Base-by-base conservation (phyloP, 1,140 invertebrate genomes). In the Cyphomyrmex costatus region DNA sequence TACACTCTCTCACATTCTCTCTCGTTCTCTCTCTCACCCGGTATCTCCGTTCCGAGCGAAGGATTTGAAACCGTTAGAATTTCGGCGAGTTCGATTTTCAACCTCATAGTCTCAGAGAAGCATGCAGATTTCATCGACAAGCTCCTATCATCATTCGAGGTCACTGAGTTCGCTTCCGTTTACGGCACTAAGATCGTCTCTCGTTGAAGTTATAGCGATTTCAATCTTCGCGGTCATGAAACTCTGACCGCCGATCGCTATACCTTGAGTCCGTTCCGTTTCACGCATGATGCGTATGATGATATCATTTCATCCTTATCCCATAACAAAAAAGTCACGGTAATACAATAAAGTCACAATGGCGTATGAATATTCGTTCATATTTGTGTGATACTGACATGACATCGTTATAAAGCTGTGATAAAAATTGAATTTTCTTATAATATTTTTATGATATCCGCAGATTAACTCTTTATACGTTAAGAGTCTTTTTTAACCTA, bases 141-240 rank as follows among this genome's bases (percentile, higher is more conserved):
- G 33, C n/a, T 76, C 3, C 21, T 19, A 24, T 27, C 30, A 51
- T 71, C 6, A 33, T 19, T n/a, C 16, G 16, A 73, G 19, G 46
- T 4, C 16, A 51, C 14, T 21, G 19, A 58, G 16, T 30, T 36
- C 33, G 7, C 7, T 46, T 61, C 33, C 33, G 36, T 46, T 5
- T 24, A 36, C 61, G 24, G 14, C 53, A 27, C 30, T 1, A 16
- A 46, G n/a, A 71, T 14, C 2, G 21, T 10, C 49, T 42, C 77
- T 42, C 78, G 19, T 79, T 33, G 76, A 79, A 51, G 8, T 27
- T 49, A 77, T 3, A 65, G 2, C 76, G 42, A 66, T 51, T 79
- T 49, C 61, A 33, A 30, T 27, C 51, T 49, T 49, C 16, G 19
- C 27, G 51, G 10, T 42, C 10, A 16, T 46, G n/a, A 71, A 51